Evolutionary conservation across 1,140 invertebrate species (phyloP).

Genomic region (Formica selysi): DNA sequence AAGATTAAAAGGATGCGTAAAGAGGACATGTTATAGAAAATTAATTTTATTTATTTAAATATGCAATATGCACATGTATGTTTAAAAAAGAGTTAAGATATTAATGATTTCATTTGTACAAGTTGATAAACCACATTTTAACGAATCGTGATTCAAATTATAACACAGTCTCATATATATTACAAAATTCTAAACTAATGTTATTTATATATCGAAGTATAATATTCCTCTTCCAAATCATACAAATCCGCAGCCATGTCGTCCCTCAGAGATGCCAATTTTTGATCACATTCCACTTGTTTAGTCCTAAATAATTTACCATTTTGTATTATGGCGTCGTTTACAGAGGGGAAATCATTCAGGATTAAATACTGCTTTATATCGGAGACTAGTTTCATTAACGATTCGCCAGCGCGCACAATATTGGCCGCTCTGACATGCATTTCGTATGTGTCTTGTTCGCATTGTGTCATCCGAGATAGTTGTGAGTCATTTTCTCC

Average conservation of each 20-base stretch:
- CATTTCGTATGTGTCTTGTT: conserved; percentile 98
- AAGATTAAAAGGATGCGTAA: neutral
- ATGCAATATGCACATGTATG: conserved; percentile 55
- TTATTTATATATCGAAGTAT: conserved; percentile 97
- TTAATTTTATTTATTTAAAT: conserved; percentile 78
- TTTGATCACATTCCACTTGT: conserved; percentile 97
- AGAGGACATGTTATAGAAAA: conserved; percentile 68
- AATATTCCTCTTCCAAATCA: conserved; percentile 99
- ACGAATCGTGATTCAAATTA: conserved; percentile 52
- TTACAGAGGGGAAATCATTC: conserved; percentile 98
- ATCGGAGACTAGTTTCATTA: conserved; percentile 98
- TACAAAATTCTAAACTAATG: conserved; percentile 7
- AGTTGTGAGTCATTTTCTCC: conserved; percentile 97
- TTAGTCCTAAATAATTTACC: conserved; percentile 95
- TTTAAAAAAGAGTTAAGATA: too few species aligned
- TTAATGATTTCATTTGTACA: neutral
- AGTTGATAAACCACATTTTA: conserved; percentile 58
- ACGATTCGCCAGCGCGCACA: conserved; percentile 96
- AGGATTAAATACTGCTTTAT: conserved; percentile 98
- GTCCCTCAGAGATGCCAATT: conserved; percentile 95
- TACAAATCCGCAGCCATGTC: conserved; percentile 98
- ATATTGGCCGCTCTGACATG: conserved; percentile 98
- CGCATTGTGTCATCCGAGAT: conserved; percentile 95
- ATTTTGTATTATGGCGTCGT: conserved; percentile 97
- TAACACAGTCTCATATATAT: conserved; percentile 24